phyloP scores from a whole-genome alignment of 2,113 vertebrate species.

The Heterotis niloticus region DNA sequence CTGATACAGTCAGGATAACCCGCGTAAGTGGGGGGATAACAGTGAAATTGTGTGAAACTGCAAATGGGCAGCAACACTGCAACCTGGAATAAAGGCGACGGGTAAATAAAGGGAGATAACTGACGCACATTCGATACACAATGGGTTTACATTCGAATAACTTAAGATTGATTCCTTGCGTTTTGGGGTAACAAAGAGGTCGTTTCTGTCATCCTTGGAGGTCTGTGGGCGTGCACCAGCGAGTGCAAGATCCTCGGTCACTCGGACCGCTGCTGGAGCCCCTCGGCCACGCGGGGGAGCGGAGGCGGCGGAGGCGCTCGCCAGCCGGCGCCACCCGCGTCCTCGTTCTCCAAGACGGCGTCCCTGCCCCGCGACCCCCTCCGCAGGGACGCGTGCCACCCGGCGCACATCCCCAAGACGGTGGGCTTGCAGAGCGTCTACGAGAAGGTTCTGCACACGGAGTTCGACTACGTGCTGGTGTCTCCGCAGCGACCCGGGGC shows the following conservation, averaged over 20 bases:
- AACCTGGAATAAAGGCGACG: neutral
- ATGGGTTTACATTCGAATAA: no score
- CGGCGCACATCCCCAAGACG: slow-evolving; percentile 80
- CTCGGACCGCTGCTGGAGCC: slow-evolving; percentile 95
- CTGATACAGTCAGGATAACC: no score
- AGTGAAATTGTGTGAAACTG: no score
- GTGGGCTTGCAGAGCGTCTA: slow-evolving; percentile 87
- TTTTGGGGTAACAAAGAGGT: neutral
- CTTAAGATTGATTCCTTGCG: no score
- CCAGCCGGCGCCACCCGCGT: slow-evolving; percentile 54
- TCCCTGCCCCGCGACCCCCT: slow-evolving; percentile 82
- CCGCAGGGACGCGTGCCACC: slow-evolving; percentile 82
- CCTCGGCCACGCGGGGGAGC: slow-evolving; percentile 74
- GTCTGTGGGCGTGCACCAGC: slow-evolving; percentile 90
- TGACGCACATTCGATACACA: no score
- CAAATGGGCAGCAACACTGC: neutral
- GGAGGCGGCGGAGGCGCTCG: slow-evolving; percentile 66
- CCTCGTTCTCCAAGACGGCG: slow-evolving; percentile 87
- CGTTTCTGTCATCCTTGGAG: slow-evolving; percentile 52
- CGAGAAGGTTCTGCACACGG: slow-evolving; percentile 85
- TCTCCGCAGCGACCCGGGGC: slow-evolving; percentile 79
- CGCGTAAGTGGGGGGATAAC: no score
- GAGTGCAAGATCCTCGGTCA: slow-evolving; percentile 95
- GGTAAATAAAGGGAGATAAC: no score
- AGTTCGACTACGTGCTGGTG: slow-evolving; percentile 83